A percentile compares a stretch with the other conserved stretches of the same genome.
Evolutionary conservation across 2,888 invertebrate species (phyloP).

Genomic region (Drosophila pseudotalamancana): DNA sequence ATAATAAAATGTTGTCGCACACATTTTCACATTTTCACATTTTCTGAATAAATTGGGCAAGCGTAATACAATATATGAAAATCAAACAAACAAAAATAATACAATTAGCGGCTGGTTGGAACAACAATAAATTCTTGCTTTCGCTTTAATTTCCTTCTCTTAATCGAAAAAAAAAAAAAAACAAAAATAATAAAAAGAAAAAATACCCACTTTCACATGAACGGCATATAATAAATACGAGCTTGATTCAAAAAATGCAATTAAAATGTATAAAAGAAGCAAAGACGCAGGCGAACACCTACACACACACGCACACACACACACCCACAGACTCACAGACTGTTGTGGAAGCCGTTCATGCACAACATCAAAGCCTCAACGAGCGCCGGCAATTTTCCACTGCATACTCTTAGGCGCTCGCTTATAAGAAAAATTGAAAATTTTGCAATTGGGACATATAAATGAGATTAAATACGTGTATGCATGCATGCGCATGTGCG

Average conservation of each 20-base stretch:
- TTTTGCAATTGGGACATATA: slow-evolving; percentile 66
- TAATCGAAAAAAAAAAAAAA: slow-evolving; percentile 60
- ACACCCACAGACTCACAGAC: neutral
- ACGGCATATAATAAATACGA: slow-evolving; percentile 63
- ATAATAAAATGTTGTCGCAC: slow-evolving; percentile 2
- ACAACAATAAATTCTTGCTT: slow-evolving; percentile 59
- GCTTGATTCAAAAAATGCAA: slow-evolving; percentile 72
- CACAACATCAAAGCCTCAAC: slow-evolving; percentile 70
- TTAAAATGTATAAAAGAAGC: slow-evolving; percentile 69
- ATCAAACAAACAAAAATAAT: slow-evolving; percentile 71
- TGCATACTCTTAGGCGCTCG: slow-evolving; percentile 52
- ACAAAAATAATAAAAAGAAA: neutral
- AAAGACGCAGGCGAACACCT: slow-evolving; percentile 45
- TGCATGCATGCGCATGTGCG: neutral
- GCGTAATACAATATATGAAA: slow-evolving; percentile 62
- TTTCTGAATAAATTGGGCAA: slow-evolving; percentile 9
- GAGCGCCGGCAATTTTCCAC: slow-evolving; percentile 52
- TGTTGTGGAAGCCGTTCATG: slow-evolving; percentile 62
- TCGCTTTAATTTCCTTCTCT: slow-evolving; percentile 74
- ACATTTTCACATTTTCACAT: neutral
- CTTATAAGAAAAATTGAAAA: slow-evolving; percentile 28
- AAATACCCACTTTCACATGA: slow-evolving; percentile 1
- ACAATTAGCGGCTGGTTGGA: slow-evolving; percentile 61
- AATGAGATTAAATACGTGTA: slow-evolving; percentile 62
- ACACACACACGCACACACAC: neutral